Base-by-base conservation (phyloP, 2,888 invertebrate genomes). In the Nomada fabriciana region DNA sequence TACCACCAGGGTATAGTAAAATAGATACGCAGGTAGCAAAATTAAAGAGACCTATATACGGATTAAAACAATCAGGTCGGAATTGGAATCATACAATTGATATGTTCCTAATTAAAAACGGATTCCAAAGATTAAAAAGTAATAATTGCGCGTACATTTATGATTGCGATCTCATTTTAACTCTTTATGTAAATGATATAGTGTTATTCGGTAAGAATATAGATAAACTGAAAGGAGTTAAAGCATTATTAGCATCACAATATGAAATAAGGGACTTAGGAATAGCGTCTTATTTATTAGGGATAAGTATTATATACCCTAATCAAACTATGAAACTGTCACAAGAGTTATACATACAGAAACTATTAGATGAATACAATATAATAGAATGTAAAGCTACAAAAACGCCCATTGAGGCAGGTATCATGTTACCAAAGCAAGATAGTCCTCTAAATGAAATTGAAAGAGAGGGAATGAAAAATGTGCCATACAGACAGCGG, bases 191-290 rank as follows among this genome's bases (percentile, higher is more conserved):
- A n/a, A n/a, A n/a, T n/a, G n/a, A n/a, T n/a, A 77, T 72, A 52
- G 2, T 78, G 29, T 25, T 78, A 42, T 55, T 68, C 47, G n/a
- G 15, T 25, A 23, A 13, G 11, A 36, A 47, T 50, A 9, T 13
- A 1, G n/a, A 55, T 76, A 67, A 11, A 10, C 7, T 36, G 0
- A 18, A 52, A 13, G 10, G 13, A 52, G 52, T 52, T 52, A 52
- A 52, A 13, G 18, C 1, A 52, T 52, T 70, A 25, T 25, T 78
- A 13, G 23, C 11, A 20, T 69, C 74, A 15, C 0, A 74, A 13
- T 77, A 72, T 2, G 77, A 77, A 23, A 68, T 55, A 9, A 77
- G 57, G 29, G 80, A 77, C 23, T 63, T 80, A 68, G 72, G 77
- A 15, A 15, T 0, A 18, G 63, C 13, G 7, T 77, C 80, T 10